Conservation (phyloP, 2,888 invertebrate species). For the Tolmerus cingulatus region DNA sequence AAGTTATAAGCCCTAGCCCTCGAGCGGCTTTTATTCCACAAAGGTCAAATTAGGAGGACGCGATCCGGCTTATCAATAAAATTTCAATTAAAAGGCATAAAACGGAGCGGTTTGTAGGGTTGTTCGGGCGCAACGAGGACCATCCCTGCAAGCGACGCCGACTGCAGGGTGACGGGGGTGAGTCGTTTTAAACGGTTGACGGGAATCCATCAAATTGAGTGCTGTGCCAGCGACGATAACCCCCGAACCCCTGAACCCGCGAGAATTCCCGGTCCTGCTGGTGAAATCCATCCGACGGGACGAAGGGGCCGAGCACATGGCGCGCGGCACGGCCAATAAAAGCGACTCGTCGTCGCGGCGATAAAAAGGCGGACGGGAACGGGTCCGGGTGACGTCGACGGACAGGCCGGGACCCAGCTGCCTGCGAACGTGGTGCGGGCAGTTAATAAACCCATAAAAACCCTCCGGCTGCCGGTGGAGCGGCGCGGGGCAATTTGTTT, state of each 20-base stretch:
- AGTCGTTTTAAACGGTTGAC: neutral
- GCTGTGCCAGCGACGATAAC: neutral
- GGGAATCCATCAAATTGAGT: constrained; percentile 5
- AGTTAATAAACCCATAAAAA: constrained; percentile 20
- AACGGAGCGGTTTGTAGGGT: neutral
- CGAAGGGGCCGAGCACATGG: neutral
- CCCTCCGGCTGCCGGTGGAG: neutral
- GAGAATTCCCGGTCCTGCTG: neutral
- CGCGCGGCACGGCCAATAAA: neutral
- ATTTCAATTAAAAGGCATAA: neutral
- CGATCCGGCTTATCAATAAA: neutral
- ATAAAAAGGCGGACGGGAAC: neutral
- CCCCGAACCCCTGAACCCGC: neutral
- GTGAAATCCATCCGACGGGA: neutral
- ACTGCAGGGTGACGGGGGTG: neutral
- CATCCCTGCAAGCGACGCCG: neutral
- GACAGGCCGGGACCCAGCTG: neutral
- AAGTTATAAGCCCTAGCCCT: neutral
- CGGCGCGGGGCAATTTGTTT: neutral
- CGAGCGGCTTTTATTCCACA: neutral
- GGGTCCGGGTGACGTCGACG: neutral
- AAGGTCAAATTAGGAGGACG: neutral
- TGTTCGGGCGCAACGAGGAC: neutral
- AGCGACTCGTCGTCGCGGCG: neutral
- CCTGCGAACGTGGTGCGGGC: neutral